A percentile compares a stretch with the other conserved stretches of the same genome.
Conservation (phyloP, 1,140 invertebrate genomes). For the Microplitis demolitor region DNA sequence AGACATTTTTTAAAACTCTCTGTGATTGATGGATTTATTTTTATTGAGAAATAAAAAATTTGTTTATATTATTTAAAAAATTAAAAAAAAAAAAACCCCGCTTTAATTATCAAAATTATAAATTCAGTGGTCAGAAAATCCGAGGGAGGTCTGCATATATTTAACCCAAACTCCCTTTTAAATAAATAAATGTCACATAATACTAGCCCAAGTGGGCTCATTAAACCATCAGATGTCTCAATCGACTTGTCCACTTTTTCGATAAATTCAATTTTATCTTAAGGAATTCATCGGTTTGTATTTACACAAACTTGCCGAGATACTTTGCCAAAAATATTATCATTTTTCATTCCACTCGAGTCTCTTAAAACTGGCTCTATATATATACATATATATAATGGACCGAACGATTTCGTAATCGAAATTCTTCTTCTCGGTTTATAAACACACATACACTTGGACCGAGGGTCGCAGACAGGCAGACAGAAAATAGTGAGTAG, state of each 20-base stretch:
- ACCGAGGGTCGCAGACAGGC: not conserved
- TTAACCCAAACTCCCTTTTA: too few species aligned
- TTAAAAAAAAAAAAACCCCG: too few species aligned
- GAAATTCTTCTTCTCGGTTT: not conserved
- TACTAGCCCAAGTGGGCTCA: not conserved
- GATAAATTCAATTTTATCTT: not conserved
- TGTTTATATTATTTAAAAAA: too few species aligned
- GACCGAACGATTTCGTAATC: not conserved
- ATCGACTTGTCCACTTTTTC: not conserved
- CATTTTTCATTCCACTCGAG: not conserved
- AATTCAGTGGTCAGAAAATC: too few species aligned
- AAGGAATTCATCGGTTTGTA: not conserved
- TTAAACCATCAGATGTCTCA: not conserved
- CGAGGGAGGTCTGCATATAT: too few species aligned
- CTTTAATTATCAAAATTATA: too few species aligned
- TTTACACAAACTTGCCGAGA: not conserved
- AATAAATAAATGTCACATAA: too few species aligned
- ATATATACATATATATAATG: not conserved
- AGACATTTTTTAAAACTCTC: too few species aligned
- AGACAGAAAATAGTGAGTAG: not conserved
- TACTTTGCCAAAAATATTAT: not conserved
- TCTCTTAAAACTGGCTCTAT: too few species aligned
- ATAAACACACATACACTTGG: not conserved
- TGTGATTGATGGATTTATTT: too few species aligned
- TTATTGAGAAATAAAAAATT: too few species aligned